Evolutionary conservation across 2,888 invertebrate species (phyloP).

Genomic region (Cephus nigrinus): DNA sequence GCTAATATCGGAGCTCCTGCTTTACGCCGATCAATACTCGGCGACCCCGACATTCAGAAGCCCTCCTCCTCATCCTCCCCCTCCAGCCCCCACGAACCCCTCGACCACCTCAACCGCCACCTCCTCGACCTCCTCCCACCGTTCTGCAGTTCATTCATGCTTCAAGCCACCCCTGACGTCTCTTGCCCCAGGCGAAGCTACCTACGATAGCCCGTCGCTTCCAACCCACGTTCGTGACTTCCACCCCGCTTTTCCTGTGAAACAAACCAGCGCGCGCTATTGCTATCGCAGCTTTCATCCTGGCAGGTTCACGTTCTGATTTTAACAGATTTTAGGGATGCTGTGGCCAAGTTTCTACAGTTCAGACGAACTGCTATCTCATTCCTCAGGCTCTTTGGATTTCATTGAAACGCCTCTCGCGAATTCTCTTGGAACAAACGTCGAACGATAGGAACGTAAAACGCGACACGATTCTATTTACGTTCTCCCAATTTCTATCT

Average conservation of each 20-base stretch:
- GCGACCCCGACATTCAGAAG: slow-evolving; percentile 65
- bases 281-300: slow-evolving; percentile 13
- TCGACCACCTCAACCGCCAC: slow-evolving; percentile 1
- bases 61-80: slow-evolving; percentile 42
- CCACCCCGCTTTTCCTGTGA: slow-evolving; percentile 33
- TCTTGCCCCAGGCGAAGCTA: not conserved
- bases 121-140: slow-evolving; percentile 11
- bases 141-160: slow-evolving; percentile 58
- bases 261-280: slow-evolving; percentile 8
- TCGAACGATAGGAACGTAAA: not conserved
- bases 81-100: slow-evolving; percentile 9
- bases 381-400: not conserved
- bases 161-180: slow-evolving; percentile 34
- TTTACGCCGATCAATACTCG: slow-evolving; percentile 63
- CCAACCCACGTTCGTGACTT: slow-evolving; percentile 23
- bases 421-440: not conserved
- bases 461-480: not conserved
- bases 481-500: not conserved
- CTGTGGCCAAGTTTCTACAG: not conserved
- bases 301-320: not conserved
- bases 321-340: not conserved
- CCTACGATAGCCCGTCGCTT: slow-evolving; percentile 6
- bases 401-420: not conserved
- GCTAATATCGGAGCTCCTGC: slow-evolving; percentile 58
- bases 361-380: not conserved